Conservation (phyloP, 2,888 invertebrate genomes). For the Eristalinus sepulchralis region DNA sequence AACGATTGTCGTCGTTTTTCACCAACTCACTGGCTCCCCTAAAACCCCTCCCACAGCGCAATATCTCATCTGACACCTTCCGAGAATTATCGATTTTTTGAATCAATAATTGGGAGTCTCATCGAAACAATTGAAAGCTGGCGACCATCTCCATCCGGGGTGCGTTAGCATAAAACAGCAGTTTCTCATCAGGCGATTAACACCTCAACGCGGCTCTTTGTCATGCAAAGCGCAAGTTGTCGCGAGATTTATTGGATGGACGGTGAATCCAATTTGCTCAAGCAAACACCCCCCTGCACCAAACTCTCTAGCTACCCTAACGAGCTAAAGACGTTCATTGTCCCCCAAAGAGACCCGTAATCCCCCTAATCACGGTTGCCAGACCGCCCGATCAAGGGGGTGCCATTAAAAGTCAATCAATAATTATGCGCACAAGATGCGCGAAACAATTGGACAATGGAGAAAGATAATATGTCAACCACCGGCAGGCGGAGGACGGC, state of each 20-base stretch:
- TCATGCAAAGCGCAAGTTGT: constrained; percentile 27
- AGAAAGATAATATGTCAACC: background rate
- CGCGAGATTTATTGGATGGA: constrained; percentile 9
- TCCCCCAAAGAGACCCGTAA: background rate
- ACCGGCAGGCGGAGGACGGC: background rate
- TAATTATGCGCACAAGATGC: background rate
- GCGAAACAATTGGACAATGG: constrained; percentile 1
- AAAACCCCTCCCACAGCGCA: background rate
- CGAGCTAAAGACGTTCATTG: background rate
- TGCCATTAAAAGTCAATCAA: background rate
- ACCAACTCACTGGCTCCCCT: background rate
- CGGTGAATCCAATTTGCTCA: background rate
- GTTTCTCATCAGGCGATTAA: constrained; percentile 38
- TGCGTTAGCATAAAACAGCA: constrained; percentile 26
- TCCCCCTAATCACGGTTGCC: background rate
- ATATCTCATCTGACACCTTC: background rate
- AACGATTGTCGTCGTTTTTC: background rate
- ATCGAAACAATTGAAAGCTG: background rate
- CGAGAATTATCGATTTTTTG: background rate
- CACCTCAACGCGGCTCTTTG: constrained; percentile 29
- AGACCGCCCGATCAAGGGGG: background rate
- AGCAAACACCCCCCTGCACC: background rate
- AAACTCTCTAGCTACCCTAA: background rate
- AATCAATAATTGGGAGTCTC: background rate
- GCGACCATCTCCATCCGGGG: background rate